These are phyloP conservation scores for Apeltes quadracus DNA, from an alignment of 2,113 vertebrate genomes.

Conservation along the genomic window DNA sequence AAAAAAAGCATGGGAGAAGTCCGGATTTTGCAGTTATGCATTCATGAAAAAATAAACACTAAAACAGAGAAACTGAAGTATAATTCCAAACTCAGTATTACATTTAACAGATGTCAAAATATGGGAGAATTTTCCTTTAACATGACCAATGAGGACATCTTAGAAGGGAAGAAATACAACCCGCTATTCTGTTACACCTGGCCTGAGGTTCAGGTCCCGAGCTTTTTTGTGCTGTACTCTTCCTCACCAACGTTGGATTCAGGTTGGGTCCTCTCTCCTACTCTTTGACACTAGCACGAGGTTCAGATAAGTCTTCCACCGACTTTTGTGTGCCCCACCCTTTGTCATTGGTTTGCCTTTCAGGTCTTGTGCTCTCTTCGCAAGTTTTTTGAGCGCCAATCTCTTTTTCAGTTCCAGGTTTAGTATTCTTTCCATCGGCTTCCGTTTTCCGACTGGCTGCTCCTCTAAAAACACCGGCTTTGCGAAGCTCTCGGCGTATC, in stretches of 20 bases:
- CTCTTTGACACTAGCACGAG: neutral
- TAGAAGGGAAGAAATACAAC: neutral
- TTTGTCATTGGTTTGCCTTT: neutral
- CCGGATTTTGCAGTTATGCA: neutral
- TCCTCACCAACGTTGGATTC: neutral
- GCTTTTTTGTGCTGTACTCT: neutral
- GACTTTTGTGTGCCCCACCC: neutral
- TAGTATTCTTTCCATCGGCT: neutral
- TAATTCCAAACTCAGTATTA: neutral
- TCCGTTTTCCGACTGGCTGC: conserved; percentile 11
- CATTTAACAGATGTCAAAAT: neutral
- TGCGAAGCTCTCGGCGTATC: conserved; percentile 42
- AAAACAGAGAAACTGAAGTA: neutral
- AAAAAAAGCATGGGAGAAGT: neutral
- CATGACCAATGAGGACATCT: neutral
- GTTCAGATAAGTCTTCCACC: neutral
- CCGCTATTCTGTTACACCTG: neutral
- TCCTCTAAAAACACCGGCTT: conserved; percentile 43
- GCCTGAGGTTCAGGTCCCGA: neutral
- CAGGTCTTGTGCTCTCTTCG: neutral
- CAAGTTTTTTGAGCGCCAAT: neutral
- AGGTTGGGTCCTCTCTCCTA: neutral
- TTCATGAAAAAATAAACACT: conserved; percentile 18
- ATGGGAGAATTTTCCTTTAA: neutral
- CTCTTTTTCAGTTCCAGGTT: neutral